Percentiles rank a stretch among this genome's conserved stretches.
Evolutionary conservation across 1,140 invertebrate genomes (phyloP).

Genomic region (Laodelphax striatellus): DNA sequence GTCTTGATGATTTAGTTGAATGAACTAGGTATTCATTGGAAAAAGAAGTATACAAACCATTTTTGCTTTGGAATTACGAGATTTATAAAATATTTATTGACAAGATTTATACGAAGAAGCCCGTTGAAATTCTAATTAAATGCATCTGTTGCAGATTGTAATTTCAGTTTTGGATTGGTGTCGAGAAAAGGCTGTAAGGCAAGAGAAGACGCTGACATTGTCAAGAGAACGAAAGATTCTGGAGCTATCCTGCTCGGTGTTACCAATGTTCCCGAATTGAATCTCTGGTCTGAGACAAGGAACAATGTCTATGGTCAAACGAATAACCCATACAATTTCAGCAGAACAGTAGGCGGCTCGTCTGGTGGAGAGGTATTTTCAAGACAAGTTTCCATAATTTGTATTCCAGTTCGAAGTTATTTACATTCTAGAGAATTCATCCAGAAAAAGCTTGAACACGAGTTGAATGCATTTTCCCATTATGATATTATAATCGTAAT

Average conservation of each 20-base stretch:
- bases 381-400: too few species aligned
- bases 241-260: conserved; percentile 84
- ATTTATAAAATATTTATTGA: too few species aligned
- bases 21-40: too few species aligned
- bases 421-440: too few species aligned
- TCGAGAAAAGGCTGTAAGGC: conserved; percentile 42
- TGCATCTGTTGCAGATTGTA: conserved; percentile 36
- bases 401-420: too few species aligned
- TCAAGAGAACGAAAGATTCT: conserved; percentile 57
- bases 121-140: neutral
- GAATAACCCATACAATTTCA: conserved; percentile 82
- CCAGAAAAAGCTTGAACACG: too few species aligned
- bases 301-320: conserved; percentile 89
- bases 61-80: too few species aligned
- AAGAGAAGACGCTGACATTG: conserved; percentile 61
- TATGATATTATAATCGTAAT: too few species aligned
- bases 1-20: too few species aligned
- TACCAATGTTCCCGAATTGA: conserved; percentile 87
- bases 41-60: too few species aligned
- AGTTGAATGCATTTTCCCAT: too few species aligned
- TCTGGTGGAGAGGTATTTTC: conserved; percentile 59
- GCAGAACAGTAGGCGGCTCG: conserved; percentile 71
- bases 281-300: conserved; percentile 73
- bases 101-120: too few species aligned
- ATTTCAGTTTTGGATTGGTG: conserved; percentile 52